Evolutionary conservation across 2,888 invertebrate species (phyloP).

Genomic region (Parascotia fuliginaria): DNA sequence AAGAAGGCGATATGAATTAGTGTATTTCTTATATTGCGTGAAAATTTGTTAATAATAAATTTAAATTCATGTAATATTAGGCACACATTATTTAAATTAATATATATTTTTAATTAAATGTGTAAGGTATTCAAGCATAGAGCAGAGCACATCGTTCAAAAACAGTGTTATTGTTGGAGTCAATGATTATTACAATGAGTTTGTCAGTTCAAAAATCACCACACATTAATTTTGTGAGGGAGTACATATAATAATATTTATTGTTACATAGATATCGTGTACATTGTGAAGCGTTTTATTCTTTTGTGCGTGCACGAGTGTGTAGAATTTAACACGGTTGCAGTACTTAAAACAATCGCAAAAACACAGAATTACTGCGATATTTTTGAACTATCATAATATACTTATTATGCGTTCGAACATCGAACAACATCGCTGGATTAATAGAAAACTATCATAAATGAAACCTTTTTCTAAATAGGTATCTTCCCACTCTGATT

Average conservation of each 20-base stretch:
- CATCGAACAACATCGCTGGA: constrained; percentile 21
- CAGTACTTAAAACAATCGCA: constrained; percentile 10
- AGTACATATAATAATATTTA: constrained; percentile 32
- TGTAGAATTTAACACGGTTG: constrained; percentile 47
- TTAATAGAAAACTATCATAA: constrained; percentile 13
- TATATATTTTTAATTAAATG: constrained; percentile 17
- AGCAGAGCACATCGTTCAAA: constrained; percentile 48
- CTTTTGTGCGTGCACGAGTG: constrained; percentile 71
- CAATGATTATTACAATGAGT: constrained; percentile 32
- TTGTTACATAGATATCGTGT: constrained; percentile 13
- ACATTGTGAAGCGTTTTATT: constrained; percentile 39
- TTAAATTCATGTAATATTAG: constrained; percentile 7
- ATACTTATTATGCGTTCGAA: constrained; percentile 33
- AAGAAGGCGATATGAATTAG: constrained; percentile 12
- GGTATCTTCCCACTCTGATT: constrained; percentile 22
- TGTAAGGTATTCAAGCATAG: constrained; percentile 54
- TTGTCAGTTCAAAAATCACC: constrained; percentile 31
- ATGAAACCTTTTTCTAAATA: constrained; percentile 16
- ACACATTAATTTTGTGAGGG: constrained; percentile 29
- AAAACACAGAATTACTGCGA: constrained; percentile 11
- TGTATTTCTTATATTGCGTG: constrained; percentile 14
- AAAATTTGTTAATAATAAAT: constrained; percentile 8
- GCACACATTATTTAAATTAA: constrained; percentile 1
- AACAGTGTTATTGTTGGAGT: constrained; percentile 24
- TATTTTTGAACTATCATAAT: constrained; percentile 32